These are phyloP conservation scores for Salmo trutta DNA, from an alignment of 2,797 vertebrate genomes.

Conservation along the genomic window DNA sequence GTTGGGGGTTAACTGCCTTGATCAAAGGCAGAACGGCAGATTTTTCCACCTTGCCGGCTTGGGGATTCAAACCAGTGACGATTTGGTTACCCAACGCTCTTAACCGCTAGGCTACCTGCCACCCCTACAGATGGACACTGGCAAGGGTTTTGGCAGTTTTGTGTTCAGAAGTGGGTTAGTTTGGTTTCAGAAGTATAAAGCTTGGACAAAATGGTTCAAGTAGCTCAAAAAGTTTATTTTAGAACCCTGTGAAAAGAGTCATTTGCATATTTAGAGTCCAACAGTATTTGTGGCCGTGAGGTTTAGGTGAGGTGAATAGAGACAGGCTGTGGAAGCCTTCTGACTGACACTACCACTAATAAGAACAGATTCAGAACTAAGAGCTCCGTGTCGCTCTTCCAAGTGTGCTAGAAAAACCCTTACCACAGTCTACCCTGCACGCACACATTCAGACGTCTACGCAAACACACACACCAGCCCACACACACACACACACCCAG, in stretches of 20 bases:
- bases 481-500: slow-evolving; percentile 7
- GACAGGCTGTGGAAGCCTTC: not conserved
- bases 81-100: too few species aligned
- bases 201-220: not conserved
- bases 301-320: not conserved
- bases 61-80: too few species aligned
- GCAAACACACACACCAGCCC: slow-evolving; percentile 7
- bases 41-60: too few species aligned
- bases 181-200: not conserved
- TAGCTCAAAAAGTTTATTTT: not conserved
- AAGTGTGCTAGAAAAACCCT: not conserved
- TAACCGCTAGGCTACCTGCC: too few species aligned
- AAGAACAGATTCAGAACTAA: not conserved
- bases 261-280: not conserved
- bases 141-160: not conserved
- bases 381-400: not conserved
- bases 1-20: too few species aligned
- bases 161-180: not conserved
- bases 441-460: slow-evolving; percentile 9
- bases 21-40: too few species aligned
- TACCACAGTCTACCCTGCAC: not conserved
- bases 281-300: not conserved
- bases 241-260: not conserved
- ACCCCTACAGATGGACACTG: not conserved
- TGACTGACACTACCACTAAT: not conserved